Base-by-base conservation (phyloP, 2,888 invertebrate genomes). In the Sphaeridia pumilis region DNA sequence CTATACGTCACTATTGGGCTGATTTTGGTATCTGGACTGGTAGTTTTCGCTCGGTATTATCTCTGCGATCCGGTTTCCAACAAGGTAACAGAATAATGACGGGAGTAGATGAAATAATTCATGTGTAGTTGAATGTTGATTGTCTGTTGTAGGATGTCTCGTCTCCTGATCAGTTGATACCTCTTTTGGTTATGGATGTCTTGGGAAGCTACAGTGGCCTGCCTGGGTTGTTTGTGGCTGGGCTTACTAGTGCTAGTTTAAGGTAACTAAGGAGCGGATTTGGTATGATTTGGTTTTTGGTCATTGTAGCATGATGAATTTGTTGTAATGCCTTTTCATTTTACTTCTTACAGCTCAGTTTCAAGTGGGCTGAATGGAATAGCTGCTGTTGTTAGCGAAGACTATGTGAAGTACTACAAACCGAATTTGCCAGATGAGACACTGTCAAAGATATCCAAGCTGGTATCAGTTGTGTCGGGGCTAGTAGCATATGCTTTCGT, bases 331-430 rank as follows among this genome's bases (percentile, higher is more conserved):
- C n/a, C n/a, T 12, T 31, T 31, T 31, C 14, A 31, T 31, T 31
- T 7, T 31, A 31, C 7, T 14, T 7, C 17, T 38, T 17, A 5
- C 17, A 93, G 93, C 65, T 93, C 94, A 4, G 89, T 95, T 4
- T 94, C 93, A 1, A 87, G 92, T 21, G 93, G 92, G 0, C 71
- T 95, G 52, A 94, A 93, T 69, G 92, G 93, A 0, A 72, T 95
- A 58, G 84, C 94, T 1, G 93, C 94, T 1, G 85, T 93, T 25
- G 84, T 88, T 0, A 82, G 88, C 66, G 84, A 92, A 70, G 94
- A 95, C 71, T 76, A 93, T 51, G 78, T 77, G 26, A 83, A 84
- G 17, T 50, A 57, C 17, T 58, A 45, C 20, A 22, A 49, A 10
- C 60, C 62, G 21, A 49, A 49, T 4, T 27, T 62, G 7, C 44